Evolutionary conservation across 1,140 invertebrate genomes (phyloP), one percentile per base, ranked within the genome.

Genomic region (Zaprionus taronus): DNA sequence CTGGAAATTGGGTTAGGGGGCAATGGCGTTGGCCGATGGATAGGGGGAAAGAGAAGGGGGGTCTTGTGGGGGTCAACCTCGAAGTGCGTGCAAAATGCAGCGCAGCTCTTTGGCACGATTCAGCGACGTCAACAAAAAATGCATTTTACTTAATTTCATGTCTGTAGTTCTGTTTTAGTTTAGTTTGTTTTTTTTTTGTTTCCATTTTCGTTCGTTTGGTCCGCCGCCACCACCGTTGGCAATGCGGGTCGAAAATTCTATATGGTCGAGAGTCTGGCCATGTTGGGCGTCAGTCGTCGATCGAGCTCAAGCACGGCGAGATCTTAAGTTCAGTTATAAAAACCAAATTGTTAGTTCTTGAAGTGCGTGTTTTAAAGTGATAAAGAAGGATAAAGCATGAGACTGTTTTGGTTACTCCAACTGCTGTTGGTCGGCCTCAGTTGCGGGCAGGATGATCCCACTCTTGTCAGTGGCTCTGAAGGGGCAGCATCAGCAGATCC

Each of bases 61-160:
- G 31, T 11, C 26, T 34, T 34, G 53, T 34, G 41, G 20, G 36
- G 36, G 11, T 31, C n/a, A 34, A 61, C n/a, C 51, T 63, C 53
- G 47, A 55, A 41, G 67, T 89, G 84, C 84, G 84, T 89, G 81
- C 71, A 81, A 76, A 78, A 79, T 66, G 81, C 81, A 62, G 73
- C 41, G 62, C 64, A 69, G 57, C 38, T 69, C 51, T 71, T 71
- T 65, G 65, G 58, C 79, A 90, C 85, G 79, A 77, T 84, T 81
- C 26, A 57, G 58, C 72, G 56, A 89, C 79, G 81, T 91, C 67
- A 55, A 65, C 83, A 81, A 14, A 51, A 51, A 51, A 51, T 51
- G 47, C 47, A 51, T 51, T 51, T 51, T 14, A 51, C 20, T 51
- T 24, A 11, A 22, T 24, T 51, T 14, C 47, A 24, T 51, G 47